These are phyloP conservation scores for Chrysocyon brachyurus DNA, from an alignment of 2,797 vertebrate species.

Conservation along the genomic window DNA sequence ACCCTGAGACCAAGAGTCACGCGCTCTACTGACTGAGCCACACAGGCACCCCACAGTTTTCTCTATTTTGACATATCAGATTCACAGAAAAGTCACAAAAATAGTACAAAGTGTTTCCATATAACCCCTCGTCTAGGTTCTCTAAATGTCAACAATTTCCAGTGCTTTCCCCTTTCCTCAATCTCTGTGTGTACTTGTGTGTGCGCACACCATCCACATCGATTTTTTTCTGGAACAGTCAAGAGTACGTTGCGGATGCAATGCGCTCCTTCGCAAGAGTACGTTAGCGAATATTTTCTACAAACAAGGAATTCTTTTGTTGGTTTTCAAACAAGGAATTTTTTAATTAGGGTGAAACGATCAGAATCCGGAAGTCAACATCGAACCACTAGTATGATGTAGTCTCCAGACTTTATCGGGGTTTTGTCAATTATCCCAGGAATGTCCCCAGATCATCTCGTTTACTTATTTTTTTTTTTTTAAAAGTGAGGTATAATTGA, in stretches of 20 bases:
- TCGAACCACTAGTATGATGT: neutral
- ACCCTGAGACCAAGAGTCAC: neutral
- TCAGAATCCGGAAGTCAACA: neutral
- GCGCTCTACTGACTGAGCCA: neutral
- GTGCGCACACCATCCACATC: neutral
- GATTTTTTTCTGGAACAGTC: neutral
- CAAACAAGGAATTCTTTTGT: neutral
- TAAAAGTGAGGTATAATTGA: neutral
- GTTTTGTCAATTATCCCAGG: neutral
- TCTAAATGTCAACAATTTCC: neutral
- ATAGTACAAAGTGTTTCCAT: neutral
- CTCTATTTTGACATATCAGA: constrained; percentile 2
- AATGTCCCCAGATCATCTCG: neutral
- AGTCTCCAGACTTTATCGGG: neutral
- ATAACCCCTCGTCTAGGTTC: neutral
- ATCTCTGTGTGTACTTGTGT: neutral
- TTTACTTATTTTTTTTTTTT: neutral
- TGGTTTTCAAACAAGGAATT: neutral
- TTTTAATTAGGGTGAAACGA: neutral
- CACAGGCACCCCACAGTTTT: neutral
- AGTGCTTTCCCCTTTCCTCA: neutral
- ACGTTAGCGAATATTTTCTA: neutral
- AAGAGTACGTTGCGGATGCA: neutral
- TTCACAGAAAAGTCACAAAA: neutral
- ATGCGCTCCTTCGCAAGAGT: neutral